Evolutionary conservation across 2,797 vertebrate genomes (phyloP), one percentile per base, ranked within the genome.

Genomic region (Falco peregrinus): DNA sequence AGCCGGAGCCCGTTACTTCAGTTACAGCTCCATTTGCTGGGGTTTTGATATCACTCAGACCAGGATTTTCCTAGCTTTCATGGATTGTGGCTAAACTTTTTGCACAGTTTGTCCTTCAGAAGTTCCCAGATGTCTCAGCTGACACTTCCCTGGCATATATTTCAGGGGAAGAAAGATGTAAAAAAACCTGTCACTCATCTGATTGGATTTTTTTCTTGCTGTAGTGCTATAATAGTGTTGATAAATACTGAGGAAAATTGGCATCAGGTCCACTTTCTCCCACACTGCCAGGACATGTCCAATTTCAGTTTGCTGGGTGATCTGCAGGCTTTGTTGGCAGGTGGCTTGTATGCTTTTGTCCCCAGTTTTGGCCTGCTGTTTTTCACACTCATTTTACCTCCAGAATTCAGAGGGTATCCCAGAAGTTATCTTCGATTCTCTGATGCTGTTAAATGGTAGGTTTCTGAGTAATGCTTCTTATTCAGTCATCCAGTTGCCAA

Each of bases 121-220:
- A 91, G 68, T 90, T 92, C 91, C 89, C 95, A 95, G 95, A 93
- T 91, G 79, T 93, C 87, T 96, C 80, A 96, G 60, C 24, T 93
- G 90, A 89, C 89, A 80, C n/a, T 84, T 92, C 57, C 16, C 54
- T 88, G 84, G 85, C 81, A 74, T 43, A 15, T 48, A 90, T 82
- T 93, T 90, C 45, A 68, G 33, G 37, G 37, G 41, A 87, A 92
- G 50, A 88, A 92, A 86, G 63, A 91, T 61, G 74, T 69, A 90
- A 87, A 90, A 93, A 84, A 13, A 4, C 21, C 73, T 90, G 85
- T 83, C 95, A 90, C 51, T 94, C 87, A 96, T 74, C 67, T 31
- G 45, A 86, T 53, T 68, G 61, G 29, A 53, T 13, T 75, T 84
- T 89, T 89, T 84, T 78, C 64, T 65, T 89, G 54, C 71, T 71